Percentiles rank a stretch among this genome's conserved stretches.
These are phyloP conservation scores for zebrafish (Danio rerio) DNA, from an alignment of 2,113 vertebrate species.

Conservation along the genomic window DNA sequence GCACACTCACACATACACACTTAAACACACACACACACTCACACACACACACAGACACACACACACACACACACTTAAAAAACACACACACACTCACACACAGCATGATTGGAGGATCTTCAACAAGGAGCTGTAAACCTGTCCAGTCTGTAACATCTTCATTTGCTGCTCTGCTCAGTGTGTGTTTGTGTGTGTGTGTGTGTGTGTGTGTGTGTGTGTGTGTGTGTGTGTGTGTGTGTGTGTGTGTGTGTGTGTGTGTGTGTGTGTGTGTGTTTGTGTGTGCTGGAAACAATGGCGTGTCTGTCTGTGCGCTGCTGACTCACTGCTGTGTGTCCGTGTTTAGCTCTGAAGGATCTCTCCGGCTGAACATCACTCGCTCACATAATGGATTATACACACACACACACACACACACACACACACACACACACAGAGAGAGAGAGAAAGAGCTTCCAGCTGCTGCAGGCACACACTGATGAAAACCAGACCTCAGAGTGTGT, in stretches of 20 bases:
- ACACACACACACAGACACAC: no score
- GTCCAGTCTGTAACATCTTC: constrained; percentile 37
- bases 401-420: not conserved
- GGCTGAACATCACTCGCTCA: constrained; percentile 49
- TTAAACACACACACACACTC: no score
- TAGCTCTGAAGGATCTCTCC: constrained; percentile 50
- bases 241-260: no score
- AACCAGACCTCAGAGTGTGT: constrained; percentile 51
- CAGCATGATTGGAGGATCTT: not conserved
- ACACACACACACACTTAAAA: no score
- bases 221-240: no score
- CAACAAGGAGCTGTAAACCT: constrained; percentile 13
- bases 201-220: no score
- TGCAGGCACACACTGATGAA: constrained; percentile 49
- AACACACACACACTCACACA: not conserved
- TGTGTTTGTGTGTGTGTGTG: no score
- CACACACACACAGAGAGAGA: no score
- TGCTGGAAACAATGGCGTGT: not conserved
- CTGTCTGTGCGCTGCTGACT: constrained; percentile 43
- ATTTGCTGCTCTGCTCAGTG: not conserved
- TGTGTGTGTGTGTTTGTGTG: no score
- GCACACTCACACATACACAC: no score
- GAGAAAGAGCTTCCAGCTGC: constrained; percentile 58
- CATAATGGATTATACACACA: constrained; percentile 63
- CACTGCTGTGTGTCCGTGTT: constrained; percentile 49